Percentiles rank a stretch among this genome's conserved stretches.
phyloP scores from a whole-genome alignment of 2,797 vertebrate species.

The Salarias fasciatus region DNA sequence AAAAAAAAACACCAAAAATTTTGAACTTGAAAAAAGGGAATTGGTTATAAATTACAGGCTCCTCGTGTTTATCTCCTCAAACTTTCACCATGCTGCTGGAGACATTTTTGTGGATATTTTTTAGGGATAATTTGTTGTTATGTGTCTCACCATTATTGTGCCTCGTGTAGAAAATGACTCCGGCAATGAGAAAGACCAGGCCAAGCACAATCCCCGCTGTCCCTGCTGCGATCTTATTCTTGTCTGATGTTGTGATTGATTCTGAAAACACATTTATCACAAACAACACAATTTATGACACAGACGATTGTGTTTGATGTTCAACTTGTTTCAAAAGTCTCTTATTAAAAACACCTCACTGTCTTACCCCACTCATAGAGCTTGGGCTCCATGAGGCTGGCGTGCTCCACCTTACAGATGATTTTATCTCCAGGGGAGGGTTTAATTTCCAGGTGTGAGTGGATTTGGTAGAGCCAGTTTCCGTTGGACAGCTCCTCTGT shows the following conservation, averaged over 20 bases:
- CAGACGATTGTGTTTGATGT: too few relatives aligned
- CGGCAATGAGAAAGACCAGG: constrained; percentile 39
- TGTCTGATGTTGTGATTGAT: constrained; percentile 8
- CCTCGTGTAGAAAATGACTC: constrained; percentile 60
- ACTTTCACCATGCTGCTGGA: too few relatives aligned
- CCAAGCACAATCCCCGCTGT: constrained; percentile 61
- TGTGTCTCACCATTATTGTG: constrained; percentile 51
- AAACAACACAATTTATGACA: background rate
- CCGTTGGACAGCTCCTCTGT: constrained; percentile 67
- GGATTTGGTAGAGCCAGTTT: constrained; percentile 80
- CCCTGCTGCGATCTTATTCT: constrained; percentile 56
- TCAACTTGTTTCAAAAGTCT: too few relatives aligned
- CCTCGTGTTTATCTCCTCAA: too few relatives aligned
- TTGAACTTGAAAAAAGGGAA: too few relatives aligned
- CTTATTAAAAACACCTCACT: background rate
- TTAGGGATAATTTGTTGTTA: too few relatives aligned
- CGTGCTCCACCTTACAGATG: constrained; percentile 77
- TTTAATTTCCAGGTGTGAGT: constrained; percentile 71
- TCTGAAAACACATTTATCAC: constrained; percentile 47
- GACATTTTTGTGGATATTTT: too few relatives aligned
- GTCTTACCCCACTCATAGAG: constrained; percentile 74
- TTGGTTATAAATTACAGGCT: too few relatives aligned
- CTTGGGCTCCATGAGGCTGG: constrained; percentile 40
- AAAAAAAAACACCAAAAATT: too few relatives aligned
- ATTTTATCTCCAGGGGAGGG: constrained; percentile 75